Base-by-base conservation (phyloP, 2,888 invertebrate genomes). In the Catocala nupta region DNA sequence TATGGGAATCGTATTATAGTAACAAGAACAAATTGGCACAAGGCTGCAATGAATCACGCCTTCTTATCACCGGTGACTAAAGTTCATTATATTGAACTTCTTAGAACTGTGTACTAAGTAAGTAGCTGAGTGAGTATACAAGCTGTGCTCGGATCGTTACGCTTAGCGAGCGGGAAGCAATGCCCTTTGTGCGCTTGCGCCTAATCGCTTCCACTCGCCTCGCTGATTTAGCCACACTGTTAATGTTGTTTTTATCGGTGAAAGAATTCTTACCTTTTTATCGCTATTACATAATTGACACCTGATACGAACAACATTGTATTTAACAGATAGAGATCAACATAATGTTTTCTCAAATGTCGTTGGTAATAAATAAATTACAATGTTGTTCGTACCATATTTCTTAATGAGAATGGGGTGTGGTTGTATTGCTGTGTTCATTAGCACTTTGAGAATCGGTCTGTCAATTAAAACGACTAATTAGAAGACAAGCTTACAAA, bases 131-230 rank as follows among this genome's bases (percentile, higher is more conserved):
- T 7, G 5, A 39, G 36, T 39, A 43, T 56, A 33, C 48, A 42
- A 49, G 47, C 13, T 34, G 56, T 13, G 16, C 11, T 25, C 39
- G 6, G 12, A 43, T 42, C 49, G 56, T 56, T 43, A 49, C 49
- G 49, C 43, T 56, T 33, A 13, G 9, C 48, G 36, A 13, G 43
- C 56, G 33, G 49, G 12, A 12, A 50, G 42, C 49, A 43, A 49
- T 33, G 49, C 56, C 52, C 33, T 49, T 56, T 50, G 48, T 56
- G 49, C 12, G 49, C 56, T 10, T 49, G 49, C 33, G 33, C 9
- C 39, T 56, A 56, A 50, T 43, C 43, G 42, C 43, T 33, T n/a
- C 49, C 49, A 49, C 39, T 48, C 55, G 33, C 55, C 36, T 45
- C 12, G 45, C 55, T 55, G 51, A 36, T 49, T 49, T 33, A 49